Conservation (phyloP, 1,140 invertebrate species). For the Steinernema khuongi region DNA sequence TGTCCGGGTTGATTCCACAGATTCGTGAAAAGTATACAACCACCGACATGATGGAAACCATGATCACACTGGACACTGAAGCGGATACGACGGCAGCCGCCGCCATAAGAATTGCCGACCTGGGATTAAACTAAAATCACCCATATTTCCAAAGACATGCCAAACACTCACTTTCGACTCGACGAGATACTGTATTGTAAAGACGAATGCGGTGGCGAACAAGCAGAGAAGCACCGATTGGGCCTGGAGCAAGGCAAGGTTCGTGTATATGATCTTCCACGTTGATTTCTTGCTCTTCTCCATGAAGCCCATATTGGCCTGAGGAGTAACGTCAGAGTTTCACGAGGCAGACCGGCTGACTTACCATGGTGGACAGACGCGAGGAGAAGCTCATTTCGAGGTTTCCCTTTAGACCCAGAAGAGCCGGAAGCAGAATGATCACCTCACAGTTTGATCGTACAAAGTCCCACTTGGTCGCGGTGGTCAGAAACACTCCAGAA, state of each 20-base stretch:
- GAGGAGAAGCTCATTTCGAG: slow-evolving; percentile 29
- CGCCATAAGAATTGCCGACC: neutral
- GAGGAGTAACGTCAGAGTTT: no score
- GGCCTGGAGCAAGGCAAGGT: slow-evolving; percentile 50
- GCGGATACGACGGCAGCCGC: neutral
- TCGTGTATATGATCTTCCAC: slow-evolving; percentile 69
- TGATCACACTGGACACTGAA: slow-evolving; percentile 12
- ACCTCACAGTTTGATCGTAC: slow-evolving; percentile 69
- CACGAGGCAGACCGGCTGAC: no score
- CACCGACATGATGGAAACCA: neutral
- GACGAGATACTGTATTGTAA: neutral
- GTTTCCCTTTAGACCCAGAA: slow-evolving; percentile 27
- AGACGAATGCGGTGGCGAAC: slow-evolving; percentile 15
- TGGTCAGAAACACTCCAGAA: slow-evolving; percentile 62
- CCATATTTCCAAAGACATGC: neutral
- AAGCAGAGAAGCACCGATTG: slow-evolving; percentile 19
- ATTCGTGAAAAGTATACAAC: neutral
- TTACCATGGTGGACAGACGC: slow-evolving; percentile 21
- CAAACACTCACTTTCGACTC: neutral
- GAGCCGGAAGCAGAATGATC: slow-evolving; percentile 16
- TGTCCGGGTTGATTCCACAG: slow-evolving; percentile 9
- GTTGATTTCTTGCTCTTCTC: slow-evolving; percentile 57
- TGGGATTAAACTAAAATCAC: neutral
- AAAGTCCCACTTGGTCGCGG: slow-evolving; percentile 67
- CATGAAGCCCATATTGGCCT: no score